phyloP scores from a whole-genome alignment of 92 coral and sea anemone species.

The Palythoa heliodiscus region DNA sequence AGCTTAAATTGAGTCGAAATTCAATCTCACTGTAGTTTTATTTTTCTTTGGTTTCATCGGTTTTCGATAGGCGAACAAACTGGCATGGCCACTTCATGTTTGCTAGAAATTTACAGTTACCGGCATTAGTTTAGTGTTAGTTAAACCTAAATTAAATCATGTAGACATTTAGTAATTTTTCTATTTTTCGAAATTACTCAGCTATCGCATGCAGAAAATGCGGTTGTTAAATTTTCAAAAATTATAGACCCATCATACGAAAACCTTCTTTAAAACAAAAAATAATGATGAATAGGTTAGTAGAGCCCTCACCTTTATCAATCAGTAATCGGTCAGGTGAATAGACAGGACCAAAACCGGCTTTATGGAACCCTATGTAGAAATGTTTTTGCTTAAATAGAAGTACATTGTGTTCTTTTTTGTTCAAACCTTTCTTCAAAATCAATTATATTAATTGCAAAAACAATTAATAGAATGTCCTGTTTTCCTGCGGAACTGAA shows the following conservation, averaged over 20 bases:
- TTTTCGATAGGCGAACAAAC: too few relatives aligned
- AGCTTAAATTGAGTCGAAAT: background rate
- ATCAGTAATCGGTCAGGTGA: background rate
- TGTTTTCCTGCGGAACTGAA: slow-evolving; percentile 31
- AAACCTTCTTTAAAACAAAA: background rate
- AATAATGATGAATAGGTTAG: background rate
- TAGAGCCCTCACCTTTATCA: background rate
- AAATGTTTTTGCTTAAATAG: slow-evolving; percentile 15
- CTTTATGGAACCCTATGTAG: background rate
- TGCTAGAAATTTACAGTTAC: too few relatives aligned
- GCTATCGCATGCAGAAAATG: too few relatives aligned
- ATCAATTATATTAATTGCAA: slow-evolving; percentile 31
- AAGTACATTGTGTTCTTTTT: background rate
- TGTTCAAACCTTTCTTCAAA: background rate
- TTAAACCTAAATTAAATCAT: too few relatives aligned
- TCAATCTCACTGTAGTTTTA: background rate
- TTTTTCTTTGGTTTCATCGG: too few relatives aligned
- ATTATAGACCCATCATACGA: too few relatives aligned
- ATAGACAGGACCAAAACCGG: background rate
- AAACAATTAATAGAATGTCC: slow-evolving; percentile 21
- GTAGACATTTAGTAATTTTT: too few relatives aligned
- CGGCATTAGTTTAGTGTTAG: too few relatives aligned
- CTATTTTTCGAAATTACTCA: too few relatives aligned
- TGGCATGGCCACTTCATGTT: too few relatives aligned
- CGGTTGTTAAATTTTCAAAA: too few relatives aligned